Conservation (phyloP, 2,113 vertebrate genomes). For the Silurus asotus region DNA sequence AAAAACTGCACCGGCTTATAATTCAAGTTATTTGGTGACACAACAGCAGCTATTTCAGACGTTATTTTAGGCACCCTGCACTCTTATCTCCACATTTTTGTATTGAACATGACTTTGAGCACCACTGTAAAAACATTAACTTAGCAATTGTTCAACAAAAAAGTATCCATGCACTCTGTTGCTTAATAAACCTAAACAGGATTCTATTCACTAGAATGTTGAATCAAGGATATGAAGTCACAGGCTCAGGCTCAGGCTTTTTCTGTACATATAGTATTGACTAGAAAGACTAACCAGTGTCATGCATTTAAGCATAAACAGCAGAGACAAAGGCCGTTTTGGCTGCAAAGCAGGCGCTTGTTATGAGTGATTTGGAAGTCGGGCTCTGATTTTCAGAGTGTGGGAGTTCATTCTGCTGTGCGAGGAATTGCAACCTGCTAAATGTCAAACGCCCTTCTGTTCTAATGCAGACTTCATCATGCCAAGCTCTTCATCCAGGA, state of each 20-base stretch:
- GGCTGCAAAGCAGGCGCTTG: conserved; percentile 62
- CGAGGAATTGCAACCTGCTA: conserved; percentile 76
- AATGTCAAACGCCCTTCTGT: conserved; percentile 76
- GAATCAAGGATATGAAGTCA: background rate
- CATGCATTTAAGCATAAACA: conserved; percentile 11
- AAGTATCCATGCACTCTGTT: background rate
- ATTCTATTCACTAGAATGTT: background rate
- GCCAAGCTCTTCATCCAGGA: conserved; percentile 28
- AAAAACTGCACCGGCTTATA: background rate
- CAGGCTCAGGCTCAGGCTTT: background rate
- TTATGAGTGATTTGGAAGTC: conserved; percentile 57
- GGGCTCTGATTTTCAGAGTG: conserved; percentile 65
- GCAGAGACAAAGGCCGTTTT: conserved; percentile 50
- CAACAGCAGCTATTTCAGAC: background rate
- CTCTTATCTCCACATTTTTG: conserved; percentile 56
- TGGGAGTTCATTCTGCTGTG: conserved; percentile 74
- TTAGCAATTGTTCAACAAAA: conserved; percentile 36
- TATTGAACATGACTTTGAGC: conserved; percentile 60
- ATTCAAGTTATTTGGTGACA: background rate
- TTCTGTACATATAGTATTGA: background rate
- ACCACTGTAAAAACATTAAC: conserved; percentile 51
- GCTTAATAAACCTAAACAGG: background rate
- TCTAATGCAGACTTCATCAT: conserved; percentile 62
- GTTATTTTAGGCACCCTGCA: conserved; percentile 46
- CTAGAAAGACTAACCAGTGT: conserved; percentile 3